phyloP scores from a whole-genome alignment of 2,113 vertebrate species.

The Candoia aspera region DNA sequence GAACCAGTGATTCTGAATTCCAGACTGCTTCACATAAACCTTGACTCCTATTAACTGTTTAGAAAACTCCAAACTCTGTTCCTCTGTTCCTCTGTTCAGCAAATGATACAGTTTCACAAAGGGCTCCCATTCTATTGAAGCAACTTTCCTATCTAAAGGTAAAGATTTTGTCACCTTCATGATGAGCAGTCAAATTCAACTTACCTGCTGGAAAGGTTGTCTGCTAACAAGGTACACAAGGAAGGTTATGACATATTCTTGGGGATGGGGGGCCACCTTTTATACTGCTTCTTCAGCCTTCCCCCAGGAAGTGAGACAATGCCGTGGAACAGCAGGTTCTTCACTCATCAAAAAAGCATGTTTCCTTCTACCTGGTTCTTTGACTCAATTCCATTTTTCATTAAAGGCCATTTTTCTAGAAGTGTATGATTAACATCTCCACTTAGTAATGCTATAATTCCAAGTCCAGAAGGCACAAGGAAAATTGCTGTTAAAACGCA shows the following conservation, averaged over 20 bases:
- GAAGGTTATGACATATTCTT: background rate
- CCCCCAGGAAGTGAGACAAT: conserved; percentile 11
- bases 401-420: background rate
- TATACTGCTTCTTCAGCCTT: background rate
- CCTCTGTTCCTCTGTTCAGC: background rate
- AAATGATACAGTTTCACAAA: background rate
- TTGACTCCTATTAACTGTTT: no score
- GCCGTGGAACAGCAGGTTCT: background rate
- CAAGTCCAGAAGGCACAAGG: background rate
- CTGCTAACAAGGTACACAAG: background rate
- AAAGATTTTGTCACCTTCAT: background rate
- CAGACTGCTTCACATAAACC: background rate
- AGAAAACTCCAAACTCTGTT: background rate
- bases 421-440: conserved; percentile 1
- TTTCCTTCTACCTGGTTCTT: background rate
- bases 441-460: background rate
- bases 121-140: background rate
- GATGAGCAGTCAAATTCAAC: background rate
- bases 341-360: background rate
- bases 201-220: background rate
- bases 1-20: background rate
- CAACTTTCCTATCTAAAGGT: background rate
- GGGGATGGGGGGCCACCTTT: background rate
- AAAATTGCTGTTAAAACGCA: background rate
- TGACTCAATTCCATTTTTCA: background rate